These are phyloP conservation scores for Tenthredo notha DNA, from an alignment of 2,888 invertebrate species.

Conservation along the genomic window DNA sequence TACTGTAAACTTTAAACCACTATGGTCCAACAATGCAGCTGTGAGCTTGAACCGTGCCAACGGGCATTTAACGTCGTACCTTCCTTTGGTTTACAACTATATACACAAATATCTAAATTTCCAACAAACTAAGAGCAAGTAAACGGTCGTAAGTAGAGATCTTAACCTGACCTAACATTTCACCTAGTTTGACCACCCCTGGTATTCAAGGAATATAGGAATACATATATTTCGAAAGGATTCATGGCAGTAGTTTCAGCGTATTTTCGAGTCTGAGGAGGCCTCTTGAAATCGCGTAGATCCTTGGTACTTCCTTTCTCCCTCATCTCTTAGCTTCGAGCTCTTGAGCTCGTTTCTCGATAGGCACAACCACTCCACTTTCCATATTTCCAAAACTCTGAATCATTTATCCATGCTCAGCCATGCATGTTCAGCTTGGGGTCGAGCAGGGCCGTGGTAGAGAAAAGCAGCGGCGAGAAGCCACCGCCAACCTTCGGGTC, in stretches of 20 bases:
- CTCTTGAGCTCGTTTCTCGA: slow-evolving; percentile 41
- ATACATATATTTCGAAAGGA: slow-evolving; percentile 24
- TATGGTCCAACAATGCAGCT: background rate
- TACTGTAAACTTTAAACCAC: background rate
- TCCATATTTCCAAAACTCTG: slow-evolving; percentile 74
- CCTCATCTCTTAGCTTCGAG: slow-evolving; percentile 21
- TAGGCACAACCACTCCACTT: slow-evolving; percentile 67
- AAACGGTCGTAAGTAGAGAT: background rate
- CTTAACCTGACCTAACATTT: background rate
- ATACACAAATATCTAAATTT: background rate
- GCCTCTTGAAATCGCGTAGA: slow-evolving; percentile 43
- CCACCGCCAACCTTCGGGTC: slow-evolving; percentile 51
- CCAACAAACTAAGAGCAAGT: background rate
- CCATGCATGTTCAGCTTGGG: slow-evolving; percentile 68
- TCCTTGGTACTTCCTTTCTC: slow-evolving; percentile 35
- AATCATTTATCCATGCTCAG: slow-evolving; percentile 74
- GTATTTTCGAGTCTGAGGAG: slow-evolving; percentile 27
- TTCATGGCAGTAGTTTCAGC: background rate
- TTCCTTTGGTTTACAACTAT: background rate
- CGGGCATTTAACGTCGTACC: slow-evolving; percentile 30
- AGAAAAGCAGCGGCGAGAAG: slow-evolving; percentile 38
- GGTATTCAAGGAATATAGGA: background rate
- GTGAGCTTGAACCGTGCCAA: slow-evolving; percentile 19
- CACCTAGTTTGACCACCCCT: slow-evolving; percentile 47
- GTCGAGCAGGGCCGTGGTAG: slow-evolving; percentile 51